These are phyloP conservation scores for Chlorodrepanis virens DNA, from an alignment of 2,113 vertebrate genomes.

Conservation along the genomic window DNA sequence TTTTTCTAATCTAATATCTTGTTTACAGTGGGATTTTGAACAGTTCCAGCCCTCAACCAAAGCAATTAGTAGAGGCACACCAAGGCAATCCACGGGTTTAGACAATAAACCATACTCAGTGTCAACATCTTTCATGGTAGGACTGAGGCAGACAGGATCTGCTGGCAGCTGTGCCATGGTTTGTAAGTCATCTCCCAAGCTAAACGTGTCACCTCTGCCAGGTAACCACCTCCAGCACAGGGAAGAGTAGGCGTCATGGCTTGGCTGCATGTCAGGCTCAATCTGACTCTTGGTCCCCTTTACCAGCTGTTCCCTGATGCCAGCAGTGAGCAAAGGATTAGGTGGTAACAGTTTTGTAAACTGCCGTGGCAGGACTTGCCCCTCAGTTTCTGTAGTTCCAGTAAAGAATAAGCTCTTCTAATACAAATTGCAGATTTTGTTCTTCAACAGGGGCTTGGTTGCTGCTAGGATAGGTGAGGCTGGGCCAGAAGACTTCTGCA, in stretches of 20 bases:
- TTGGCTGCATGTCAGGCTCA: neutral
- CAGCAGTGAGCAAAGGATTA: neutral
- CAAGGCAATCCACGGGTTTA: neutral
- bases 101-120: neutral
- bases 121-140: neutral
- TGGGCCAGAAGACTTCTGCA: neutral
- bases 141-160: neutral
- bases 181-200: neutral
- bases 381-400: neutral
- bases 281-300: neutral
- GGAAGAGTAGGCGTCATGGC: accelerated
- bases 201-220: neutral
- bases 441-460: neutral
- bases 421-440: neutral
- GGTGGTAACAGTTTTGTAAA: neutral
- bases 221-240: neutral
- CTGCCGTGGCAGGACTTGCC: neutral
- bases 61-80: neutral
- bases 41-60: neutral
- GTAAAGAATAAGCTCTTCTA: neutral
- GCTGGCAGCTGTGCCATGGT: neutral
- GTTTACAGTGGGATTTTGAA: neutral
- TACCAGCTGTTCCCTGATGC: neutral
- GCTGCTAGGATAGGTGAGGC: neutral
- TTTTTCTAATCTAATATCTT: neutral